These are phyloP conservation scores for Engystomops pustulosus DNA, from an alignment of 2,113 vertebrate species.

Conservation along the genomic window DNA sequence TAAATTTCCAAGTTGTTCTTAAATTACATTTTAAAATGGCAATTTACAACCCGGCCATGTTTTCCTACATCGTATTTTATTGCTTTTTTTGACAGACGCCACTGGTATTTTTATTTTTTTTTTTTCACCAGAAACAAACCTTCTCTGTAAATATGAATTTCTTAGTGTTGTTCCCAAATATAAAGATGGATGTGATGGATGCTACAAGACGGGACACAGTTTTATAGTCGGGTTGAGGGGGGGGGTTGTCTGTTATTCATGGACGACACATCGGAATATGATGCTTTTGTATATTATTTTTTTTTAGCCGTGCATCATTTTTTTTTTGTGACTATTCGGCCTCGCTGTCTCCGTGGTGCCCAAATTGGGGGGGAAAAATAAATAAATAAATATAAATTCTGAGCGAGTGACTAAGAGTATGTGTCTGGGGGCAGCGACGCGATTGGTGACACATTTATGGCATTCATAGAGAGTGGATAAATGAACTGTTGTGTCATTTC, in stretches of 20 bases:
- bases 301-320: background rate
- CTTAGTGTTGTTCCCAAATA: background rate
- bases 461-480: slow-evolving; percentile 22
- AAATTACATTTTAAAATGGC: background rate
- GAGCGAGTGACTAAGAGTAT: slow-evolving; percentile 12
- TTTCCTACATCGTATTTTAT: slow-evolving; percentile 45
- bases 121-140: background rate
- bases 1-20: too few relatives aligned
- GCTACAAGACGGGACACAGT: background rate
- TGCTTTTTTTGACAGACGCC: slow-evolving; percentile 39
- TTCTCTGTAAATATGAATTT: slow-evolving; percentile 52
- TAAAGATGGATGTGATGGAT: slow-evolving; percentile 32
- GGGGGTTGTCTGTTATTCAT: background rate
- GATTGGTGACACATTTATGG: slow-evolving; percentile 37
- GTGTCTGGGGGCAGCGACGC: background rate
- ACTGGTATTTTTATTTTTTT: slow-evolving; percentile 14
- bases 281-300: slow-evolving; percentile 33
- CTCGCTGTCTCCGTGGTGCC: background rate
- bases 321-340: background rate
- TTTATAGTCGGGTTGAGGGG: background rate
- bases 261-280: slow-evolving; percentile 9
- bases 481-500: slow-evolving; percentile 3
- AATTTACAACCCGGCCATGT: slow-evolving; percentile 9
- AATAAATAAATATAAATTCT: background rate
- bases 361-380: background rate